Conservation (phyloP, 2,888 invertebrate species). For the Taenaris catops region DNA sequence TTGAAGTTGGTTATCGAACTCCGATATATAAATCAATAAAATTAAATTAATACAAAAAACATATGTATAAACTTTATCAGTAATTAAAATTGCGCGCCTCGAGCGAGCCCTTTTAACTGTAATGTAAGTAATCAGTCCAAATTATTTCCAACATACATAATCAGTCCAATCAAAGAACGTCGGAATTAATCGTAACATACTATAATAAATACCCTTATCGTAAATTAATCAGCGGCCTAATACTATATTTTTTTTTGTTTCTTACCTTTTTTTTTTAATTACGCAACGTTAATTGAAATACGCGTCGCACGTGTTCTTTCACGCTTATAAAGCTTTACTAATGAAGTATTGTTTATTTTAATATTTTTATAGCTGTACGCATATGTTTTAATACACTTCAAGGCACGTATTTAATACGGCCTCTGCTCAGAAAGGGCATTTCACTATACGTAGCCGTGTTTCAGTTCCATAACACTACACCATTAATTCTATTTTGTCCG, state of each 20-base stretch:
- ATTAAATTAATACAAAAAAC: too few species aligned
- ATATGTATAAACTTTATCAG: too few species aligned
- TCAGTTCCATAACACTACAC: too few species aligned
- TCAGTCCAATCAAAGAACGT: constrained; percentile 33
- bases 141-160: constrained; percentile 3
- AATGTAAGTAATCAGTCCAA: not conserved
- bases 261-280: constrained; percentile 71
- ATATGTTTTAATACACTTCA: constrained; percentile 10
- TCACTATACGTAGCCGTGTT: too few species aligned
- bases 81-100: too few species aligned
- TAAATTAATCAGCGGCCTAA: constrained; percentile 67
- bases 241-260: constrained; percentile 59
- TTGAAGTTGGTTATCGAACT: too few species aligned
- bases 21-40: too few species aligned
- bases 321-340: constrained; percentile 28
- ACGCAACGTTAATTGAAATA: constrained; percentile 70
- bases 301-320: constrained; percentile 35
- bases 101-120: too few species aligned
- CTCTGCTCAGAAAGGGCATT: too few species aligned
- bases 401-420: constrained; percentile 1
- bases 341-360: constrained; percentile 26
- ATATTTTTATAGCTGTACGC: constrained; percentile 16
- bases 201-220: constrained; percentile 70
- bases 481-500: too few species aligned
- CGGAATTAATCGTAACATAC: constrained; percentile 61